Percentiles rank a stretch among this genome's conserved stretches.
phyloP scores from a whole-genome alignment of 2,797 vertebrate species.

The Nasua narica region DNA sequence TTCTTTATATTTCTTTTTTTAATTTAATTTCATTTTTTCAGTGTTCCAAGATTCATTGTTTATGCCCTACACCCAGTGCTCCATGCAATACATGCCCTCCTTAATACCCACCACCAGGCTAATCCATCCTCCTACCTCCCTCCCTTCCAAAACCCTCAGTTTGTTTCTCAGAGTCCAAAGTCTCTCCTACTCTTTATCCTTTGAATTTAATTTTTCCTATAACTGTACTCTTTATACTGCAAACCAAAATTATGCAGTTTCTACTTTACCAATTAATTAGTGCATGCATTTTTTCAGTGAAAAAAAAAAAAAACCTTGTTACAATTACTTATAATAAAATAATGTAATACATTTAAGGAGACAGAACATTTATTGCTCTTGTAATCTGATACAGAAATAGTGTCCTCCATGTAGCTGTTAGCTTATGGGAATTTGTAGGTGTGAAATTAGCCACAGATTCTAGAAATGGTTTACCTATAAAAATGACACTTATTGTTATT shows the following conservation, averaged over 20 bases:
- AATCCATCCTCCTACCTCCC: too few relatives aligned
- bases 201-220: not conserved
- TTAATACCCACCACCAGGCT: too few relatives aligned
- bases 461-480: slow-evolving; percentile 26
- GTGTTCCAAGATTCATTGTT: too few relatives aligned
- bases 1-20: too few relatives aligned
- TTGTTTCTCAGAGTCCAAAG: too few relatives aligned
- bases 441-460: slow-evolving; percentile 51
- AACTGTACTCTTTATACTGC: not conserved
- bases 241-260: not conserved
- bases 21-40: too few relatives aligned
- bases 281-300: not conserved
- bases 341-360: not conserved
- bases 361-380: not conserved
- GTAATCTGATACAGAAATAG: not conserved
- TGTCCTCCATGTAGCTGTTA: not conserved
- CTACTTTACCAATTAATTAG: not conserved
- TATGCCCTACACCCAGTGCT: too few relatives aligned
- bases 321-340: not conserved
- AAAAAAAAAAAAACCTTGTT: not conserved
- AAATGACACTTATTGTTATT: not conserved
- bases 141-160: too few relatives aligned
- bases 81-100: too few relatives aligned
- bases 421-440: slow-evolving; percentile 27
- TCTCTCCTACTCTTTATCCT: not conserved